Percentiles rank a stretch among this genome's conserved stretches.
Conservation (phyloP, 30 jellyfish, hydroid and myxozoan species). For the Aurelia sp. region DNA sequence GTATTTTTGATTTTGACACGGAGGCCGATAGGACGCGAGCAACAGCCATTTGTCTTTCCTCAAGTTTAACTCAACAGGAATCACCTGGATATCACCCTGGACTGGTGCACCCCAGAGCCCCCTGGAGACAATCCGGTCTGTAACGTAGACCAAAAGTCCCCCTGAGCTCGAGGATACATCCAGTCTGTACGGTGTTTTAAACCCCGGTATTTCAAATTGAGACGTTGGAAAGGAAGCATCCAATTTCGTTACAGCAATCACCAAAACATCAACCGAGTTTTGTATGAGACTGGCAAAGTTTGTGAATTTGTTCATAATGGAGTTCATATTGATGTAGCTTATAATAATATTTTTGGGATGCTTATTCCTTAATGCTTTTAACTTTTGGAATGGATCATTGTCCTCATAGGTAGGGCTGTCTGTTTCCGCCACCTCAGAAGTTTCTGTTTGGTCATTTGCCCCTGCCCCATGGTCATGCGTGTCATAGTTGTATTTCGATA, state of each 20-base stretch:
- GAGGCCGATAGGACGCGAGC: conserved; percentile 19
- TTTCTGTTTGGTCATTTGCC: conserved; percentile 6
- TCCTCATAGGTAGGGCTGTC: conserved; percentile 19
- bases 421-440: not conserved
- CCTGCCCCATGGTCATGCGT: conserved; percentile 28
- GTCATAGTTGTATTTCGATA: not conserved
- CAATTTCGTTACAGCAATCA: conserved; percentile 36
- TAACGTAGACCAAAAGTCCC: conserved; percentile 20
- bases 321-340: conserved; percentile 37
- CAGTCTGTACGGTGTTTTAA: too few relatives aligned
- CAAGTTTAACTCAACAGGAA: conserved; percentile 13
- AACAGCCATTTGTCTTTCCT: conserved; percentile 17
- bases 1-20: conserved; percentile 11
- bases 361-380: conserved; percentile 19
- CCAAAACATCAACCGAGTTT: conserved; percentile 18
- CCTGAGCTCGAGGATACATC: too few relatives aligned
- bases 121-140: conserved; percentile 15
- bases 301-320: conserved; percentile 13
- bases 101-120: conserved; percentile 6
- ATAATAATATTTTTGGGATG: conserved; percentile 19
- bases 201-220: conserved; percentile 16
- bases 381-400: conserved; percentile 13
- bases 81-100: conserved; percentile 13
- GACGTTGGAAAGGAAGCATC: conserved; percentile 21
- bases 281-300: conserved; percentile 27